Evolutionary conservation across 2,113 vertebrate species (phyloP).

Genomic region (Petaurus breviceps): DNA sequence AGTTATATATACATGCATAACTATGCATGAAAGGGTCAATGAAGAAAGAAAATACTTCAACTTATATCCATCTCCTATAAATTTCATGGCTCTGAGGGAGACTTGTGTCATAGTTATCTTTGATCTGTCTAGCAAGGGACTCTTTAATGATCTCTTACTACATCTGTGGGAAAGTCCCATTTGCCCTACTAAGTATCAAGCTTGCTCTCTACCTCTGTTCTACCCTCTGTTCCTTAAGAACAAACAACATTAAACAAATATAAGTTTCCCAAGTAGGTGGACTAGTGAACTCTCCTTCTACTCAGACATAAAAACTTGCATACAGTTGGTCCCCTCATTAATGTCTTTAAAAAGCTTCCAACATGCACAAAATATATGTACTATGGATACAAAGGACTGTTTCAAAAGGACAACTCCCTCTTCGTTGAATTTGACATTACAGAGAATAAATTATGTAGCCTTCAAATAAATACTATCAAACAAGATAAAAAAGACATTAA

Average conservation of each 20-base stretch:
- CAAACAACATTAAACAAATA: neutral
- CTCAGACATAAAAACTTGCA: neutral
- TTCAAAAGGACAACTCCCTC: neutral
- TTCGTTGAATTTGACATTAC: neutral
- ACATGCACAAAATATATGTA: neutral
- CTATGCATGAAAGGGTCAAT: neutral
- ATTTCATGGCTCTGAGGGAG: neutral
- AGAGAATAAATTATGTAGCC: neutral
- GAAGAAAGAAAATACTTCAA: neutral
- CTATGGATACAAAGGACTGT: neutral
- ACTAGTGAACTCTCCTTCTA: neutral
- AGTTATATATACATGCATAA: neutral
- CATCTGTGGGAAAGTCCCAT: neutral
- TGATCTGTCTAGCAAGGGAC: neutral
- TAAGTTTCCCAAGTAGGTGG: neutral
- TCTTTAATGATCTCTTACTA: neutral
- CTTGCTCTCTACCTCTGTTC: neutral
- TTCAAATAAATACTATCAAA: neutral
- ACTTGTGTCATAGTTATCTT: neutral
- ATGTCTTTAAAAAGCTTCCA: neutral
- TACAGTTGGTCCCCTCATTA: neutral
- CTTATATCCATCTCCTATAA: neutral
- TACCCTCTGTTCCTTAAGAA: neutral
- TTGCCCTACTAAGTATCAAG: neutral
- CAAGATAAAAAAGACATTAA: neutral